Percentiles rank a stretch among this genome's conserved stretches.
These are phyloP conservation scores for Spodoptera frugiperda DNA, from an alignment of 1,140 invertebrate species.

Conservation along the genomic window DNA sequence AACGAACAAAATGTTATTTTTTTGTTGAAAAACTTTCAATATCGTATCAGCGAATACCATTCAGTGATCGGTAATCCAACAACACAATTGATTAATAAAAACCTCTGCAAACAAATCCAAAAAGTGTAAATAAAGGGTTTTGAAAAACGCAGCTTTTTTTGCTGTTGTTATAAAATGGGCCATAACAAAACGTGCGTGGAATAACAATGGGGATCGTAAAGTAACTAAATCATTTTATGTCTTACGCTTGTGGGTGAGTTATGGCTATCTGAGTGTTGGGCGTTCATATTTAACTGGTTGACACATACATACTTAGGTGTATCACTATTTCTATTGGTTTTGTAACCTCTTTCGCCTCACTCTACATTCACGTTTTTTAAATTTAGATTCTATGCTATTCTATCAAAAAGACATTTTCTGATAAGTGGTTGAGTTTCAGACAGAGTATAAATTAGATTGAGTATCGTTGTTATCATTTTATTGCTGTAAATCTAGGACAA, in stretches of 20 bases:
- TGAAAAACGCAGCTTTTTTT: neutral
- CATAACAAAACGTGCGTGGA: neutral
- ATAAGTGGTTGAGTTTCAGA: too few relatives aligned
- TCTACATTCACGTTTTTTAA: too few relatives aligned
- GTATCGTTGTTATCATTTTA: too few relatives aligned
- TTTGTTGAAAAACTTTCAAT: conserved; percentile 3
- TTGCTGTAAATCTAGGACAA: too few relatives aligned
- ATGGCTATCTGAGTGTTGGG: conserved; percentile 37
- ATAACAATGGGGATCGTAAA: neutral
- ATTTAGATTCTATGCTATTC: too few relatives aligned
- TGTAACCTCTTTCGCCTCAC: neutral
- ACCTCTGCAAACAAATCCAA: conserved; percentile 5
- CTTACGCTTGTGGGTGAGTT: conserved; percentile 1
- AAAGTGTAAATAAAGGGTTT: neutral
- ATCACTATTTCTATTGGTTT: conserved; percentile 31
- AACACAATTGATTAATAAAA: conserved; percentile 29
- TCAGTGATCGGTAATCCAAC: conserved; percentile 21
- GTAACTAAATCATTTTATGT: neutral
- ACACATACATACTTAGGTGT: conserved; percentile 50
- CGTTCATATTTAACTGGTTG: conserved; percentile 48
- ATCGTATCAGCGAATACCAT: conserved; percentile 15
- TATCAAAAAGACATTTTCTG: too few relatives aligned
- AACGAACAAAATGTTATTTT: neutral
- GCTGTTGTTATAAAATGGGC: neutral
- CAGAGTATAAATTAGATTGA: too few relatives aligned